Evolutionary conservation across 2,797 vertebrate species (phyloP).

Genomic region (Discoglossus pictus): DNA sequence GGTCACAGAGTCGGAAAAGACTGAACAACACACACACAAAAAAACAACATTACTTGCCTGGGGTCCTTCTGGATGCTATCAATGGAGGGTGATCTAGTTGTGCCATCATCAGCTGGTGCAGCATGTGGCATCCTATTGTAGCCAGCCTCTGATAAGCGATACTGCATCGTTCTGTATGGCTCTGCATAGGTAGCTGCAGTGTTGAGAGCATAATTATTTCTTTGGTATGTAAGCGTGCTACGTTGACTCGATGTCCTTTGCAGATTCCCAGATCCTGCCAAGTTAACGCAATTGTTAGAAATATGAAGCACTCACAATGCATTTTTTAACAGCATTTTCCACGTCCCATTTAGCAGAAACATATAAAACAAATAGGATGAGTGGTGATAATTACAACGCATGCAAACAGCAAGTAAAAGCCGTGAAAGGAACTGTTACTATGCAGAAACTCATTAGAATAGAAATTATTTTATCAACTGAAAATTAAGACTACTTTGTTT

Average conservation of each 20-base stretch:
- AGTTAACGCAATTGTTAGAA: constrained; percentile 56
- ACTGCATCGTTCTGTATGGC: constrained; percentile 80
- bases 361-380: neutral
- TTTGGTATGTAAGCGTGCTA: constrained; percentile 94
- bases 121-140: constrained; percentile 74
- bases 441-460: neutral
- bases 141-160: constrained; percentile 78
- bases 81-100: constrained; percentile 90
- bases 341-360: neutral
- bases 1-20: no score
- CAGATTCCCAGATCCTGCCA: constrained; percentile 86
- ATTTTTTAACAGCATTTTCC: neutral
- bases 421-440: neutral
- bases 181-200: constrained; percentile 82
- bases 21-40: no score
- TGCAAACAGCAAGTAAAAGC: neutral
- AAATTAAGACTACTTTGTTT: neutral
- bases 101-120: constrained; percentile 77
- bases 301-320: constrained; percentile 3
- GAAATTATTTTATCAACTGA: neutral
- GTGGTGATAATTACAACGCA: neutral
- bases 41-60: constrained; percentile 86
- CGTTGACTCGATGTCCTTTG: constrained; percentile 92
- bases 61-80: constrained; percentile 98
- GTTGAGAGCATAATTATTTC: constrained; percentile 86